Base-by-base conservation (phyloP, 2,797 vertebrate species). In the Hapalemur alaotrensis region DNA sequence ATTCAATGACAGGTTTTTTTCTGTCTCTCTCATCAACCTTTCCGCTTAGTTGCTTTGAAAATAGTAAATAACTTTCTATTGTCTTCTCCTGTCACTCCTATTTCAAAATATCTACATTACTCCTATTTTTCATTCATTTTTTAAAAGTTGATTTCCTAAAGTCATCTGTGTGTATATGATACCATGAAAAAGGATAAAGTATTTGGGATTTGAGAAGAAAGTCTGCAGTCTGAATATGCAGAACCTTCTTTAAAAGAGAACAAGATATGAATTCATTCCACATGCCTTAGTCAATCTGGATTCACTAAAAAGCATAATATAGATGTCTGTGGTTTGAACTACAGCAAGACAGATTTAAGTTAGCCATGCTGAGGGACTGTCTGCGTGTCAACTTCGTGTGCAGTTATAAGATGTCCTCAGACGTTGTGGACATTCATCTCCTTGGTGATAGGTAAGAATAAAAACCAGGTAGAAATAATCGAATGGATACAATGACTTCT, bases 41-140 rank as follows among this genome's bases (percentile, higher is more conserved):
- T 25, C 41, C 81, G 52, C 22, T 91, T 67, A 72, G 15, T 72
- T 63, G 85, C 76, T 93, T 95, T 92, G 91, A 73, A 95, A 86
- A 96, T 93, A 97, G 84, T 94, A 96, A 89, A 95, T 93, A 94
- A 96, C 72, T 95, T 93, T 52, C 48, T 75, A 35, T 96, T 96
- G 93, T 80, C 61, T 84, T 50, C 50, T 78, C 46, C 57, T 75
- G 79, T 61, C 80, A 79, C 25, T 79, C 25, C 32, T 57, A 50
- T 87, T 61, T 93, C 69, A 50, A 82, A 97, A 65, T 78, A 59
- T 59, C 59, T 86, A 5, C 7, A 18, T 82, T 46, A 83, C 22
- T 82, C 14, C 38, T 93, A 61, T 81, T 96, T 89, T 96, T 95
- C 76, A 61, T 79, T 85, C 50, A 67, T 38, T 93, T 86, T 73